Evolutionary conservation across 2,113 vertebrate species (phyloP), one percentile per base, ranked within the genome.

Genomic region (Rhinoptilus africanus): DNA sequence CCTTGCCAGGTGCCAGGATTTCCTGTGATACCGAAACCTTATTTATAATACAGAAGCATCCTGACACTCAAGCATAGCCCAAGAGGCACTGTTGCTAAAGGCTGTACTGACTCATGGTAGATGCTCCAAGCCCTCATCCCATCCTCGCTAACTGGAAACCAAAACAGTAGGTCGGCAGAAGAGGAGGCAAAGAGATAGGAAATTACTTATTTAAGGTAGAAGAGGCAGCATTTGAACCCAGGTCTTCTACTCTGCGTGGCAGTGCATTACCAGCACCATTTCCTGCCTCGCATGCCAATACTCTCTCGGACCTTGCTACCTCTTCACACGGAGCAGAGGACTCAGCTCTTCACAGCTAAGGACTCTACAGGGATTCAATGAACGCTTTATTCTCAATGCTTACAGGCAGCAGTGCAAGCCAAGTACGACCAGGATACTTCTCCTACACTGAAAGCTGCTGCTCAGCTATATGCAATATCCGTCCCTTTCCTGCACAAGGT

Each of bases 381-480:
- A 57, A 43, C 54, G 51, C 45, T 39, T n/a, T 48, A 30, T 80
- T 45, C n/a, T 71, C 24, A 10, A 24, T 1, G 8, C 19, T 50
- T 4, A 60, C 12, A 47, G 43, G 60, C 64, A 80, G 28, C 41
- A 51, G 23, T 2, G 16, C 14, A 5, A 81, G 50, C 53, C 68
- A 67, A 84, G 22, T 22, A 41, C 0, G 4, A 28, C 18, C 0
- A 1, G 41, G 34, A 18, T 47, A 8, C 24, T 37, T 14, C 32
- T 62, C 41, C 67, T 56, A 19, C 26, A 60, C 63, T 87, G 12
- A 7, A 74, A 93, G 62, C 72, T 24, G 7, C 12, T 45, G 34
- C 75, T 81, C 88, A 87, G 85, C 85, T 71, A 81, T 62, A 83
- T 21, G 17, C 57, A 62, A 9, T 15, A 45, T 47, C 48, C 67